Evolutionary conservation across 1,140 invertebrate genomes (phyloP), one percentile per base, ranked within the genome.

Genomic region (Heliconius hewitsoni): DNA sequence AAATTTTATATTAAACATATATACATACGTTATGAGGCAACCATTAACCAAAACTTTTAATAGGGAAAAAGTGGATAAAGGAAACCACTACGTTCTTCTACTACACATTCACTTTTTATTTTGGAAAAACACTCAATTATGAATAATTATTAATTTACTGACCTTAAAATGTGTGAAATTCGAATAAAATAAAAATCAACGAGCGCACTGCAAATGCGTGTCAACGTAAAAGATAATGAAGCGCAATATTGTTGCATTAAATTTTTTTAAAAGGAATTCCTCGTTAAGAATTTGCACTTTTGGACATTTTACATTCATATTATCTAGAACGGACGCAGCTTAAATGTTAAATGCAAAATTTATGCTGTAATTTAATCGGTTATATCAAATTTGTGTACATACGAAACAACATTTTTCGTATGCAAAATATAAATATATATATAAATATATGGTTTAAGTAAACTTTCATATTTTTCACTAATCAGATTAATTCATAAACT

Each of bases 141-240:
- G 60, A 55, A 55, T 23, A 50, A 60, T 74, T 72, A 60, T 80
- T 76, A 80, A 80, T 76, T 76, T 72, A 73, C 78, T 73, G 78
- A 76, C 74, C 78, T 80, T 80, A 76, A 80, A 75, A 76, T 76
- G 78, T 80, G 78, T 76, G 78, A 80, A 80, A 80, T 80, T 80
- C 78, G 78, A 42, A 80, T 80, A 72, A 79, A 79, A 79, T 79
- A 74, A 79, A 76, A 79, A 70, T 79, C 74, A 79, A 79, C 70
- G 72, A 60, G 70, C 66, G 34, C 78, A 71, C 57, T 75, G 78
- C 73, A 79, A 76, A 75, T 71, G 60, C 46, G 78, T 52, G 73
- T 80, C 70, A 72, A 76, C 46, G 75, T 71, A 52, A 72, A 72
- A 76, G 70, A 76, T 80, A 79, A 73, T 80, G 23, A 76, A 75